Conservation (phyloP, 2,113 vertebrate species). For the Myrmecophaga tridactyla region DNA sequence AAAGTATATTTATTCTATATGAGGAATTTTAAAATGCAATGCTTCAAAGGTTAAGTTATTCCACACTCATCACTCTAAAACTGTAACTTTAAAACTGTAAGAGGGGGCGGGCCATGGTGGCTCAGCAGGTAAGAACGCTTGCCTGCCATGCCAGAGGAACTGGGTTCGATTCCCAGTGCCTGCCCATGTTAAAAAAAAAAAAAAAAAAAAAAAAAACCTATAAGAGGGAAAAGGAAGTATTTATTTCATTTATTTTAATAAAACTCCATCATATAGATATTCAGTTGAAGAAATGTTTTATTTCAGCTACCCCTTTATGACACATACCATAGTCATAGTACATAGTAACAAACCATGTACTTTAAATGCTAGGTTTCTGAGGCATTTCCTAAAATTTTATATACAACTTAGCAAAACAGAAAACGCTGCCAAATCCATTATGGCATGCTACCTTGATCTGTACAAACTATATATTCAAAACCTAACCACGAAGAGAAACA, state of each 20-base stretch:
- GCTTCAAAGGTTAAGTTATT: not conserved
- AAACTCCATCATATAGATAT: not conserved
- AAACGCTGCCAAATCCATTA: not conserved
- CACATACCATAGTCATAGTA: not conserved
- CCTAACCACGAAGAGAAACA: not conserved
- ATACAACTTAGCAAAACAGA: not conserved
- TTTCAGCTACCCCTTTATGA: not conserved
- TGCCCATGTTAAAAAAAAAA: no score
- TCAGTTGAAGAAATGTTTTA: not conserved
- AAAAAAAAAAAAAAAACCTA: no score
- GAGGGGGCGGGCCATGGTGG: no score
- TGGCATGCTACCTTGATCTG: not conserved
- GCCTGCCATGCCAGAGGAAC: no score
- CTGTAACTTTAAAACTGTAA: not conserved
- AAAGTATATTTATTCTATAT: not conserved
- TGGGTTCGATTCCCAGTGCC: no score
- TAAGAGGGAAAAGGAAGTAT: not conserved
- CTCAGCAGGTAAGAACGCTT: no score
- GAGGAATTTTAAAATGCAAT: not conserved
- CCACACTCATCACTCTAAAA: not conserved
- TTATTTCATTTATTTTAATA: not conserved
- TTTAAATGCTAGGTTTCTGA: not conserved
- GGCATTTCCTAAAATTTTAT: not conserved
- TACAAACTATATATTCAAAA: not conserved
- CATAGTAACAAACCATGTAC: not conserved